Evolutionary conservation across 1,140 invertebrate genomes (phyloP).

Genomic region (Amyelois transitella): DNA sequence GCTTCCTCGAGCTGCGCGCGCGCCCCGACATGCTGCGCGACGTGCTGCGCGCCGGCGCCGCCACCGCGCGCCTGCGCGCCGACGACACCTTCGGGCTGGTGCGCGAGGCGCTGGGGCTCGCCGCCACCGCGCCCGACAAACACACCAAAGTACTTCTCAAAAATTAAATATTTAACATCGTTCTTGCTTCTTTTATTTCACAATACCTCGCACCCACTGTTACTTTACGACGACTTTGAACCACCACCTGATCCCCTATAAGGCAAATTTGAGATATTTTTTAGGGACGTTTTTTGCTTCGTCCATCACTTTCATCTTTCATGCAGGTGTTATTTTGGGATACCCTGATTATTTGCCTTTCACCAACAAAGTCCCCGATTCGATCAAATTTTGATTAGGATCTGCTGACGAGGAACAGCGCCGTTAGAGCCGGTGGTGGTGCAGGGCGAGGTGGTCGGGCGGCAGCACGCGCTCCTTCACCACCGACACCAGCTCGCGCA

Average conservation of each 20-base stretch:
- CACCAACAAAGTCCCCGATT: no score
- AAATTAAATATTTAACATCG: no score
- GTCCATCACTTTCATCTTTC: no score
- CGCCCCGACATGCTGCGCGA: constrained; percentile 79
- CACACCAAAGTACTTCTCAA: background rate
- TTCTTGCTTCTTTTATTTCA: background rate
- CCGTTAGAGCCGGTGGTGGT: constrained; percentile 35
- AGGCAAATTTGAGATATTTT: no score
- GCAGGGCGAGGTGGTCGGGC: constrained; percentile 11
- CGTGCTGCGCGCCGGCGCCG: constrained; percentile 81
- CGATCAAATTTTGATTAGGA: no score
- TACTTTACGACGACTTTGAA: no score
- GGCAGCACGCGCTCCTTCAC: constrained; percentile 32
- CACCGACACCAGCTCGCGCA: constrained; percentile 43
- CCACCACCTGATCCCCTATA: no score
- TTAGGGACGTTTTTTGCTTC: no score
- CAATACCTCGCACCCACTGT: no score
- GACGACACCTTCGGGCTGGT: constrained; percentile 82
- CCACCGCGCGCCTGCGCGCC: constrained; percentile 81
- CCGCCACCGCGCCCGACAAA: constrained; percentile 2
- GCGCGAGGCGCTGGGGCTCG: constrained; percentile 59
- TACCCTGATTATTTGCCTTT: no score
- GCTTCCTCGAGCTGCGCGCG: constrained; percentile 72
- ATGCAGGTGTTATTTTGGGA: no score
- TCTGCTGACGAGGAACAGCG: no score